phyloP scores from a whole-genome alignment of 2,888 invertebrate species.

The Silvanus unidentatus region DNA sequence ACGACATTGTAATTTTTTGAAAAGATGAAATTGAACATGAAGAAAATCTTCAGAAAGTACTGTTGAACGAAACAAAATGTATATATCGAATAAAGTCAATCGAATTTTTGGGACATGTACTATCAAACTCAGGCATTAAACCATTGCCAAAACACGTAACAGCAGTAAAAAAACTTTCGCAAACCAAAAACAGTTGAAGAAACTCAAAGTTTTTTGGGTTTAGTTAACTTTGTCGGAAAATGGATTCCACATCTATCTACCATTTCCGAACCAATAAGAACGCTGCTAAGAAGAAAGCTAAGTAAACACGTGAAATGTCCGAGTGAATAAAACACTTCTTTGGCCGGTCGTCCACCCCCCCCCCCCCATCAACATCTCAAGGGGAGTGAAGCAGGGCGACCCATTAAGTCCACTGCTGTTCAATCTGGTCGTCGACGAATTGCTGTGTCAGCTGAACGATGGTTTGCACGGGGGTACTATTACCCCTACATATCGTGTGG shows the following conservation, averaged over 20 bases:
- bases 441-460: no score
- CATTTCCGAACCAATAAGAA: constrained; percentile 11
- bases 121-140: constrained; percentile 20
- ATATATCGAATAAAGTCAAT: constrained; percentile 15
- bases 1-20: constrained; percentile 39
- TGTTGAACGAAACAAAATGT: constrained; percentile 32
- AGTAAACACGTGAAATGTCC: no score
- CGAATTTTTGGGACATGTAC: constrained; percentile 9
- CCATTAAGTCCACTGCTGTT: no score
- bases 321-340: no score
- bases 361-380: no score
- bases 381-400: no score
- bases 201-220: constrained; percentile 27
- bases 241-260: constrained; percentile 29
- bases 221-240: constrained; percentile 28
- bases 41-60: constrained; percentile 8
- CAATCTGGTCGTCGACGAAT: no score
- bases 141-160: constrained; percentile 9
- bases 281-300: no score
- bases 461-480: no score
- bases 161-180: constrained; percentile 21
- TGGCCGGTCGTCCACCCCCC: no score
- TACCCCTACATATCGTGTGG: no score
- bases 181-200: constrained; percentile 21
- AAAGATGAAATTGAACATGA: constrained; percentile 29